phyloP scores from a whole-genome alignment of 2,113 vertebrate genomes.

The Accipiter virgatus region DNA sequence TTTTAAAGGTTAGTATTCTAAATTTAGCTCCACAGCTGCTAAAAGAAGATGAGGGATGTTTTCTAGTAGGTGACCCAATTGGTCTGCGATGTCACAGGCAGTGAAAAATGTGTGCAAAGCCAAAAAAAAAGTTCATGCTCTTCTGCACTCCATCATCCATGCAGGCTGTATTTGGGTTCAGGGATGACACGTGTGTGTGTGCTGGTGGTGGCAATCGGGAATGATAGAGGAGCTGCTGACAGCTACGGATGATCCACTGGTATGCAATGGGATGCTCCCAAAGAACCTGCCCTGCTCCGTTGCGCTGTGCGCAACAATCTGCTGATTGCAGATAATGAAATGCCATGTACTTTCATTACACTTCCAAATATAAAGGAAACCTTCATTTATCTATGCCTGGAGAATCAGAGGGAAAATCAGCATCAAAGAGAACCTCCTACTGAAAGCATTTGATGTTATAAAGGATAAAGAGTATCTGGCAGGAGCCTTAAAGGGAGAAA shows the following conservation, averaged over 20 bases:
- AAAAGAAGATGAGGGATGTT: neutral
- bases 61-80: neutral
- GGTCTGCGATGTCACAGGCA: neutral
- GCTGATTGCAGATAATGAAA: neutral
- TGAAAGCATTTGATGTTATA: neutral
- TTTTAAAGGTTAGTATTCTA: neutral
- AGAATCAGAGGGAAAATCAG: slow-evolving; percentile 20
- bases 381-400: neutral
- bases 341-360: neutral
- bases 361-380: neutral
- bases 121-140: fast-evolving
- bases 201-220: neutral
- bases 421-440: slow-evolving; percentile 13
- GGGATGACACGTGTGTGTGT: fast-evolving
- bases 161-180: neutral
- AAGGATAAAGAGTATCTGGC: slow-evolving; percentile 26
- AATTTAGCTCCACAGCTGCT: neutral
- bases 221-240: neutral
- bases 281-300: neutral
- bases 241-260: neutral
- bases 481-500: neutral
- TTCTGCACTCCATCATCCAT: neutral
- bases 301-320: neutral
- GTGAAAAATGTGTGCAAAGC: neutral
- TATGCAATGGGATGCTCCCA: neutral